Evolutionary conservation across 2,113 vertebrate species (phyloP), one percentile per base, ranked within the genome.

Genomic region (Entelurus aequoreus): DNA sequence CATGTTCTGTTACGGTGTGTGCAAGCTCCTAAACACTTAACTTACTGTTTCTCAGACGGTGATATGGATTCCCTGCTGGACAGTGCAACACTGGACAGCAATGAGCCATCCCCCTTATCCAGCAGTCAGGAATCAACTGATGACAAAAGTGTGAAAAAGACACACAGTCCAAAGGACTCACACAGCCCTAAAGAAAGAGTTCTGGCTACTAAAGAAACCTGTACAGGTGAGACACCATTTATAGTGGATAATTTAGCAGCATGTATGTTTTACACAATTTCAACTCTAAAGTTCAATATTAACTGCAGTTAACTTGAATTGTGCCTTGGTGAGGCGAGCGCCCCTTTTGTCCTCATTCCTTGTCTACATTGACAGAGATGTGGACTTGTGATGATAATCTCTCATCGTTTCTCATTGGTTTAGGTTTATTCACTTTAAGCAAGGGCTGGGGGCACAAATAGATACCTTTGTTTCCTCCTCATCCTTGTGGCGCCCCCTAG

Each of bases 61-160:
- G 93, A 96, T 74, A 87, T 97, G 71, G 95, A 99, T 71, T 72
- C 89, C 76, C 83, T 97, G 73, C 88, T 98, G 84, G 93, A 97
- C 67, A 91, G 90, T 75, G 91, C 89, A 77, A 88, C 86, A 63
- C 84, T 90, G 66, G 94, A 95, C 57, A 91, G 84, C 84, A 88
- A 78, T 4, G 88, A 86, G 13, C 71, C 82, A 10, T 88, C 90
- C 49, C 91, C 86, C 5, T 54, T 88, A 38, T 90, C 90, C 11
- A 89, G 75, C 65, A 75, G 64, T 55, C 85, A 80, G 60, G 86
- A 88, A 5, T 75, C 78, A 16, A 16, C 72, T 48, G 84, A 82
- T 36, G 88, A 85, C 28, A 84, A 12, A 42, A 76, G 51, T 58
- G 62, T 77, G 38, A 84, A 84, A 72, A 67, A 66, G 48, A 72